Base-by-base conservation (phyloP, 1,140 invertebrate species). In the Bombus picipes region DNA sequence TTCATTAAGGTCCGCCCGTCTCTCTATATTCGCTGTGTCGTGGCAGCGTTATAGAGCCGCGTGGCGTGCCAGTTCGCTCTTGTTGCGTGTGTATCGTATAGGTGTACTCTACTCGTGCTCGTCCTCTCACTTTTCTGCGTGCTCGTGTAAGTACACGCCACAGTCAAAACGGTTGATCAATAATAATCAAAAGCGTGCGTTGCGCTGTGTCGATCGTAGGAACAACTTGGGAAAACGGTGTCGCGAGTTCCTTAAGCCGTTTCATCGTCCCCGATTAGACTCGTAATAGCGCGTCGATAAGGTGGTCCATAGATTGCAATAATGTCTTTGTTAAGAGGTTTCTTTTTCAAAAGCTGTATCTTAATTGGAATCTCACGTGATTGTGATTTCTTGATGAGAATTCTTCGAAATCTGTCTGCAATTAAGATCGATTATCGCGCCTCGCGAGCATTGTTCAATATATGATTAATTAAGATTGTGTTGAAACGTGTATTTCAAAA, bases 1-100 rank as follows among this genome's bases (percentile, higher is more conserved):
- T 95, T 95, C 95, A 95, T 95, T 95, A 95, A 94, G 93, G 88
- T 93, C 92, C 89, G 92, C 88, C 59, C 94, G 93, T 94, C 93
- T 94, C 93, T 93, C 92, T 94, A 93, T 94, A 94, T 93, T 92
- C 89, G 89, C 89, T 94, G 83, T 93, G 92, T 93, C 93, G 93
- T 94, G 92, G 92, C 92, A 93, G 93, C 94, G 94, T 94, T 95
- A 94, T 95, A 92, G 92, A 93, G 91, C 92, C 85, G 87, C 88
- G 90, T 91, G 83, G 88, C 90, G 88, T 91, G 90, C 88, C 83
- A 82, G 74, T 77, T 86, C 78, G 77, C 70, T 70, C 6, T 43
- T 34, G 34, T n/a, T 88, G 80, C 86, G 87, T 70, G 83, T 81
- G 78, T 82, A 85, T 41, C 34, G n/a, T 77, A 76, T 72, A 87